These are phyloP conservation scores for Glaucidium brasilianum DNA, from an alignment of 2,113 vertebrate genomes.

Conservation along the genomic window DNA sequence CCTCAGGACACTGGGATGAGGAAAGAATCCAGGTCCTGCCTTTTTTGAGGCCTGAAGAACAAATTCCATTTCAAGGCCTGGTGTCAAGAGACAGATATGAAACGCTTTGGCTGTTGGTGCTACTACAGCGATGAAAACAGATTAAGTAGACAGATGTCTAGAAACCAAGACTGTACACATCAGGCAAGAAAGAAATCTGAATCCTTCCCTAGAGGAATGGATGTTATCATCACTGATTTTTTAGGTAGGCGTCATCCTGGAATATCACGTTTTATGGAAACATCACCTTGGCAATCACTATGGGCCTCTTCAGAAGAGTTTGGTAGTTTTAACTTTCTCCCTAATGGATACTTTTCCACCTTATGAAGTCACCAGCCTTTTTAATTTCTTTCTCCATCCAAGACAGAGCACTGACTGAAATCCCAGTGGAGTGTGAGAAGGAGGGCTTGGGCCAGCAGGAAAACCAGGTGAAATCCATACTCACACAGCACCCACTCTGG, in stretches of 20 bases:
- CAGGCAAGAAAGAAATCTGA: neutral
- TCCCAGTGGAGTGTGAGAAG: neutral
- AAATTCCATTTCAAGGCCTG: neutral
- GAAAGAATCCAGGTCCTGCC: neutral
- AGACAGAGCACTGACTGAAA: neutral
- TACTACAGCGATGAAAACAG: neutral
- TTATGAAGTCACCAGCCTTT: neutral
- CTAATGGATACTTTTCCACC: neutral
- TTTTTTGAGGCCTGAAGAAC: neutral
- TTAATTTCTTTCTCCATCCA: neutral
- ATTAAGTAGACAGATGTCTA: neutral
- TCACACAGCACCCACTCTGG: rapidly evolving
- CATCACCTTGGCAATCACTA: neutral
- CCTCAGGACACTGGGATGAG: neutral
- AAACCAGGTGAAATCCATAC: neutral
- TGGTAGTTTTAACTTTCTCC: neutral
- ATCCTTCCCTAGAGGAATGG: neutral
- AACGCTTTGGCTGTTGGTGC: neutral
- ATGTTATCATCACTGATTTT: neutral
- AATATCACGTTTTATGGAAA: neutral
- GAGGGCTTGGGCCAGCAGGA: neutral
- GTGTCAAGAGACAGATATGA: neutral
- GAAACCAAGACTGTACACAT: neutral
- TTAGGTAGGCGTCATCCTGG: neutral
- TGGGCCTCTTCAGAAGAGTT: neutral